Evolutionary conservation across 2,888 invertebrate species (phyloP).

Genomic region (Clanis bilineata): DNA sequence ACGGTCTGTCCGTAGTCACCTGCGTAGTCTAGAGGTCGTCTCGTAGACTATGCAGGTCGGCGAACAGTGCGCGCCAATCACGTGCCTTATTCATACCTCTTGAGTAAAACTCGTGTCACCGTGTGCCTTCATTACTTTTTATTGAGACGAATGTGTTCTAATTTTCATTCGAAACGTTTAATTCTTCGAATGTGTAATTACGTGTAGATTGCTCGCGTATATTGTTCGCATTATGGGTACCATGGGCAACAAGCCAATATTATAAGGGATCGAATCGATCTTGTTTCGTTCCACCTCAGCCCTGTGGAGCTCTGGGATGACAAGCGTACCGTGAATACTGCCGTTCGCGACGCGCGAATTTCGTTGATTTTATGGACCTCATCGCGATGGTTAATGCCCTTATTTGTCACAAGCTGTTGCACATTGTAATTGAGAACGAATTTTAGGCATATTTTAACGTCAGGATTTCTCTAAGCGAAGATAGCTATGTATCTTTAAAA

Average conservation of each 20-base stretch:
- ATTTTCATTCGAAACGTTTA: conserved; percentile 10
- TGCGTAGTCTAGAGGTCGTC: conserved; percentile 71
- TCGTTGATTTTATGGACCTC: conserved; percentile 23
- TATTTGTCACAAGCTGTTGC: conserved; percentile 29
- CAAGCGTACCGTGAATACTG: conserved; percentile 25
- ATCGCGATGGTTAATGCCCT: conserved; percentile 25
- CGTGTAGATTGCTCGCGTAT: neutral
- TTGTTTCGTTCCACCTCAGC: conserved; percentile 3
- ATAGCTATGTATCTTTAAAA: too few species aligned
- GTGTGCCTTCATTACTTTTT: conserved; percentile 7
- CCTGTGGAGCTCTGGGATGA: neutral
- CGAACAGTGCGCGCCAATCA: conserved; percentile 58
- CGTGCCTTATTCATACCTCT: conserved; percentile 39
- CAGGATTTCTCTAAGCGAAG: neutral
- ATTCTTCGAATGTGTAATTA: neutral
- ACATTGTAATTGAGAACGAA: neutral
- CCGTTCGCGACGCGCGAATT: conserved; percentile 27
- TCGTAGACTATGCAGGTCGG: conserved; percentile 45
- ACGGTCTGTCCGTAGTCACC: conserved; percentile 53
- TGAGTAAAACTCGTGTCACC: neutral
- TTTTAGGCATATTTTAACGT: neutral
- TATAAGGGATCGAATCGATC: conserved; percentile 2
- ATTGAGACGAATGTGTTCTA: conserved; percentile 10
- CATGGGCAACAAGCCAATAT: conserved; percentile 16
- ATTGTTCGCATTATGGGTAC: neutral